A percentile compares a stretch with the other conserved stretches of the same genome.
Evolutionary conservation across 2,797 vertebrate genomes (phyloP).

Genomic region (Falco concolor): DNA sequence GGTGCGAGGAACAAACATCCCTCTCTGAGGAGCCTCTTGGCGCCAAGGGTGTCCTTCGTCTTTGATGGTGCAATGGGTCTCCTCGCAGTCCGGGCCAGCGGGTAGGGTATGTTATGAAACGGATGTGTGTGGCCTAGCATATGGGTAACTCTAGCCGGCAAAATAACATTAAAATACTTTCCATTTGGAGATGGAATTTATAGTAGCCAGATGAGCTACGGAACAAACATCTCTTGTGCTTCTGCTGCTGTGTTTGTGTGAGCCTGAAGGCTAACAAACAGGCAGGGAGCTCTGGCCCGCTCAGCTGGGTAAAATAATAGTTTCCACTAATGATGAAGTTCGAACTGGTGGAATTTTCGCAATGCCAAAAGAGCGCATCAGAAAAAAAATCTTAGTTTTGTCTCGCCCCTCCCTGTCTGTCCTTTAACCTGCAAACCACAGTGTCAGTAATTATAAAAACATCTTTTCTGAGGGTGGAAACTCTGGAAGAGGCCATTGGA

Average conservation of each 20-base stretch:
- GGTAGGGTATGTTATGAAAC: neutral
- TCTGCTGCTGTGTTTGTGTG: conserved; percentile 44
- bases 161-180: conserved; percentile 61
- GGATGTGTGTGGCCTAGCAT: conserved; percentile 45
- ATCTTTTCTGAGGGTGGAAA: neutral
- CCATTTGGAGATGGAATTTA: conserved; percentile 61
- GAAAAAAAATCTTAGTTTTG: conserved; percentile 33
- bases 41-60: neutral
- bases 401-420: conserved; percentile 3
- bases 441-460: neutral
- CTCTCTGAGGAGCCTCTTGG: neutral
- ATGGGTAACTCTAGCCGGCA: conserved; percentile 33
- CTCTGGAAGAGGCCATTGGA: neutral
- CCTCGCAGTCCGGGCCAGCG: neutral
- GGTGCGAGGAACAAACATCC: neutral
- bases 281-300: conserved; percentile 38
- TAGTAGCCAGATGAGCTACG: conserved; percentile 41
- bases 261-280: conserved; percentile 62
- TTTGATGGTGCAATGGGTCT: neutral
- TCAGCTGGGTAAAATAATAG: conserved; percentile 41
- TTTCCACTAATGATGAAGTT: conserved; percentile 36
- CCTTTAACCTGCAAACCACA: conserved; percentile 12
- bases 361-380: neutral
- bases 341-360: conserved; percentile 1
- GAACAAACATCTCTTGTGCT: conserved; percentile 61